phyloP scores from a whole-genome alignment of 2,888 invertebrate species.

The Eretmocerus hayati region DNA sequence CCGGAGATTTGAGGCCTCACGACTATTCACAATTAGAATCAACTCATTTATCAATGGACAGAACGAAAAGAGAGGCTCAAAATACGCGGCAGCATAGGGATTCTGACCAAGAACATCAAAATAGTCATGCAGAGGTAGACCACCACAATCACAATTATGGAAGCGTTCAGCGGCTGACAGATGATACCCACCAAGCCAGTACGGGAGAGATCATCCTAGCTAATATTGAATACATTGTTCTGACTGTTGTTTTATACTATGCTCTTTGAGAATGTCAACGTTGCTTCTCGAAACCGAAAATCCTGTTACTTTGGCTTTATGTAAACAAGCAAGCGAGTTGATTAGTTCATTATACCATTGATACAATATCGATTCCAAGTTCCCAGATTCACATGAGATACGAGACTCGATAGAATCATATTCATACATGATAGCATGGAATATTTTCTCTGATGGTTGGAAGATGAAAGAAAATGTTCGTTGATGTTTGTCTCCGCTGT shows the following conservation, averaged over 20 bases:
- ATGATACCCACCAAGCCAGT: conserved; percentile 14
- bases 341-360: too few relatives aligned
- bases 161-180: conserved; percentile 7
- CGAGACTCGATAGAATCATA: too few relatives aligned
- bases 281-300: background rate
- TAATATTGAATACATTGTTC: conserved; percentile 35
- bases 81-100: conserved; percentile 16
- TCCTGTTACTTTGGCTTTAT: too few relatives aligned
- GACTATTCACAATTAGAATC: conserved; percentile 48
- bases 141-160: conserved; percentile 18
- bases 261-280: conserved; percentile 27
- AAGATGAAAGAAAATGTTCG: too few relatives aligned
- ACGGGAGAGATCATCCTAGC: conserved; percentile 33
- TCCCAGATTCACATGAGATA: too few relatives aligned
- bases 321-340: too few relatives aligned
- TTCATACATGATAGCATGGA: too few relatives aligned
- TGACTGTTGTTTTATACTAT: conserved; percentile 35
- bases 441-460: too few relatives aligned
- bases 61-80: conserved; percentile 31
- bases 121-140: conserved; percentile 14
- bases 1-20: conserved; percentile 57
- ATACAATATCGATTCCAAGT: too few relatives aligned
- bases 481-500: too few relatives aligned
- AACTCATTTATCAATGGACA: conserved; percentile 12
- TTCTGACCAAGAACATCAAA: conserved; percentile 6